A percentile compares a stretch with the other conserved stretches of the same genome.
phyloP scores from a whole-genome alignment of 2,797 vertebrate genomes.

The Channallabes apus region DNA sequence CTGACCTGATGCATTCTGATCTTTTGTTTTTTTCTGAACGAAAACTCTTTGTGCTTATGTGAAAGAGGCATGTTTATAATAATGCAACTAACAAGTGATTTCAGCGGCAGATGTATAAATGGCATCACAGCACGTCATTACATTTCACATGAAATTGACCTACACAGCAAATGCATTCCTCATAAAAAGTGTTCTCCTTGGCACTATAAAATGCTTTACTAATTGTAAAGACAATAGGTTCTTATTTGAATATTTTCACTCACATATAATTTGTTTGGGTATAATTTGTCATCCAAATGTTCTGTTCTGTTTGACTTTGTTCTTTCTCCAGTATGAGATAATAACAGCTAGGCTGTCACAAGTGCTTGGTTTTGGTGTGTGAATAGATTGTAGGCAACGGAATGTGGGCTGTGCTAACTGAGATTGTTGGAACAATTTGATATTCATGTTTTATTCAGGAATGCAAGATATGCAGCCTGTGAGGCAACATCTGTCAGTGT shows the following conservation, averaged over 20 bases:
- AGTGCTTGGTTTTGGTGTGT: slow-evolving; percentile 32
- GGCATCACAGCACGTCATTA: background rate
- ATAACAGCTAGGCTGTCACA: background rate
- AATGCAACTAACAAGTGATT: background rate
- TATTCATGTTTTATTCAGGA: slow-evolving; percentile 40
- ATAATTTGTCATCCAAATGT: slow-evolving; percentile 15
- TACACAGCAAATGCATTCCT: background rate
- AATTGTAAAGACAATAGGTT: background rate
- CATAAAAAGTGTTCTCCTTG: background rate
- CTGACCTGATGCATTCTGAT: background rate
- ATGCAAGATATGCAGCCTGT: slow-evolving; percentile 23
- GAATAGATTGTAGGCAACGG: slow-evolving; percentile 2
- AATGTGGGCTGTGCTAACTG: slow-evolving; percentile 40
- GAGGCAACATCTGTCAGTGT: slow-evolving; percentile 45
- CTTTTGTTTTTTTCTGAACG: background rate
- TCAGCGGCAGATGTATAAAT: background rate
- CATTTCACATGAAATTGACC: background rate
- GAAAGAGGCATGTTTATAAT: background rate
- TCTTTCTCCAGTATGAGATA: slow-evolving; percentile 13
- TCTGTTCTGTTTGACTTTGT: background rate
- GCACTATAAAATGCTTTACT: background rate
- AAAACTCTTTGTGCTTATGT: background rate
- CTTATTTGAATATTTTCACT: background rate
- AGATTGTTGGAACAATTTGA: slow-evolving; percentile 37
- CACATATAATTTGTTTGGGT: background rate